These are phyloP conservation scores for Leptinotarsa rubiginosa DNA, from an alignment of 2,888 invertebrate genomes.

Conservation along the genomic window DNA sequence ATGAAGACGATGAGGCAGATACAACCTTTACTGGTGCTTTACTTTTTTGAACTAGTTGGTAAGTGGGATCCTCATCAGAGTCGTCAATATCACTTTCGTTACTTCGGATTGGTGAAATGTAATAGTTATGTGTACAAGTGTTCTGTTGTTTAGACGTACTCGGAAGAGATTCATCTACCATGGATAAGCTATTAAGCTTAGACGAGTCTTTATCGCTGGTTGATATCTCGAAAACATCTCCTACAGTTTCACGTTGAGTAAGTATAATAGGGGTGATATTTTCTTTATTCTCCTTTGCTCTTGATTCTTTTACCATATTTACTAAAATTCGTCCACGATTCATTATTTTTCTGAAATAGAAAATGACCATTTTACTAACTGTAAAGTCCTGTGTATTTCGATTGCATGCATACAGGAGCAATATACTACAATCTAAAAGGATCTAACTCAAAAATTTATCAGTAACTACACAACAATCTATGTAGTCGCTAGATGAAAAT, in stretches of 20 bases:
- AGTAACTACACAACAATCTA: background rate
- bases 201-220: background rate
- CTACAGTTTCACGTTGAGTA: background rate
- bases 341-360: conserved; percentile 9
- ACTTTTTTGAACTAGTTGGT: background rate
- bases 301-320: conserved; percentile 13
- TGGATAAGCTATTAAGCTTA: background rate
- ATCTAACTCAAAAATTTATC: background rate
- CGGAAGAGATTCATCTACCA: background rate
- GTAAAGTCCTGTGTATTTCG: background rate
- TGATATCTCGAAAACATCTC: no score
- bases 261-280: background rate
- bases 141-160: background rate
- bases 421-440: background rate
- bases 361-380: background rate
- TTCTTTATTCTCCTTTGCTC: background rate
- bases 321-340: conserved; percentile 11
- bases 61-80: conserved; percentile 4
- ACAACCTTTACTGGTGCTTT: conserved; percentile 1
- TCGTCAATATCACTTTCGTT: conserved; percentile 2
- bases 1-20: background rate
- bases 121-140: background rate
- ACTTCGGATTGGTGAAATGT: background rate
- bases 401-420: background rate
- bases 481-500: background rate